Evolutionary conservation across 2,113 vertebrate species (phyloP).

Genomic region (Bostrychus sinensis): DNA sequence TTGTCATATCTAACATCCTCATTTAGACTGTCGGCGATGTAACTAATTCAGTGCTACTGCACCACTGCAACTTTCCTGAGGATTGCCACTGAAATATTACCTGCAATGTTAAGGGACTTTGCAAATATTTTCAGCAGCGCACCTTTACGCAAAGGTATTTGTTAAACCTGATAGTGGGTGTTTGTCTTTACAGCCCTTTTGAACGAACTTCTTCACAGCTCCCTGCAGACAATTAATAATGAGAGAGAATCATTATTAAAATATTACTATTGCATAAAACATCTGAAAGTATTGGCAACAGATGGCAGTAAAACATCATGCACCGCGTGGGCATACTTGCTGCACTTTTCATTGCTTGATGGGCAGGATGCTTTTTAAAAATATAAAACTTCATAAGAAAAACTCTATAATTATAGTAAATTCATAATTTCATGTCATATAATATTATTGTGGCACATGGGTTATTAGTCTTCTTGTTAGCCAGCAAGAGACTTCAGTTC

Average conservation of each 20-base stretch:
- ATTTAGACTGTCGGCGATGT: constrained; percentile 55
- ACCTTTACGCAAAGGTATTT: constrained; percentile 64
- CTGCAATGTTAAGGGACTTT: constrained; percentile 50
- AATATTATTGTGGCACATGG: constrained; percentile 28
- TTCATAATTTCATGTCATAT: constrained; percentile 35
- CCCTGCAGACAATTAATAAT: constrained; percentile 58
- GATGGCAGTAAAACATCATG: constrained; percentile 91
- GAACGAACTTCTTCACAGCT: constrained; percentile 38
- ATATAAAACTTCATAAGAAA: constrained; percentile 41
- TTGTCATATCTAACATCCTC: constrained; percentile 67
- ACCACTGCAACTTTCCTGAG: constrained; percentile 43
- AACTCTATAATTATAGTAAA: constrained; percentile 10
- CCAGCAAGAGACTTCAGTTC: constrained; percentile 17
- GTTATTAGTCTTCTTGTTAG: constrained; percentile 33
- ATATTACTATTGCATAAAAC: constrained; percentile 70
- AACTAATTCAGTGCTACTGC: constrained; percentile 66
- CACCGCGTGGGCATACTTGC: constrained; percentile 48
- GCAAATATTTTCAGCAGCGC: constrained; percentile 55
- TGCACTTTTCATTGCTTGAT: constrained; percentile 47
- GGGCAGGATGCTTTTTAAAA: constrained; percentile 22
- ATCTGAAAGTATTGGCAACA: constrained; percentile 81
- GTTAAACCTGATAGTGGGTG: constrained; percentile 51
- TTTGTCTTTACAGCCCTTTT: constrained; percentile 51
- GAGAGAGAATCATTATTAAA: constrained; percentile 62
- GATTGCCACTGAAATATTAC: constrained; percentile 59